Percentiles rank a stretch among this genome's conserved stretches.
Conservation (phyloP, 2,113 vertebrate species). For the Zapus hudsonius region DNA sequence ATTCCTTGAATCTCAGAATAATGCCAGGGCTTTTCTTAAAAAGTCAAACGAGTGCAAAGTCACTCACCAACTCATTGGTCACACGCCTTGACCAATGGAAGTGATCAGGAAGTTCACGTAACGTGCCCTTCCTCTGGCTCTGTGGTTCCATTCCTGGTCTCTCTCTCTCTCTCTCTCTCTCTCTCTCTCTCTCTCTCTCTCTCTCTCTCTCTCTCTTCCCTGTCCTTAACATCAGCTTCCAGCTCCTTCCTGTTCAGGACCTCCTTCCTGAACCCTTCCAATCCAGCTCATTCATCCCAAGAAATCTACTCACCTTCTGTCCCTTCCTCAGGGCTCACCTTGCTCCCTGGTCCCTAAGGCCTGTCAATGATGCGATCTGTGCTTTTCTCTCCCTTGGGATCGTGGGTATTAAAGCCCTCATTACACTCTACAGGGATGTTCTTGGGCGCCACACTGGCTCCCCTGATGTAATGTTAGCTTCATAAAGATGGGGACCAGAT, state of each 20-base stretch:
- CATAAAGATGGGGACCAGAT: neutral
- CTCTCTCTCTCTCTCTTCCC: neutral
- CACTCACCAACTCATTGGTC: neutral
- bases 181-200: neutral
- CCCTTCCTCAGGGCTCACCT: neutral
- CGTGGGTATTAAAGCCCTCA: too few species aligned
- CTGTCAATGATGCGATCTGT: accelerated
- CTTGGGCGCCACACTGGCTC: neutral
- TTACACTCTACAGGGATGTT: too few species aligned
- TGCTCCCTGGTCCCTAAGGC: neutral
- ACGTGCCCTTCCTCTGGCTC: accelerated
- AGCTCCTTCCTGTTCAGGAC: neutral
- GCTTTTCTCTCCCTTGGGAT: too few species aligned
- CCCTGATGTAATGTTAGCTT: neutral
- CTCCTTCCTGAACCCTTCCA: neutral
- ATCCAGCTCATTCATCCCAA: neutral
- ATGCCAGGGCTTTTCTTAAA: neutral
- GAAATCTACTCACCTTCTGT: neutral
- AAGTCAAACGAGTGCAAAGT: neutral
- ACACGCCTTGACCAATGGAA: neutral
- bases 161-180: neutral
- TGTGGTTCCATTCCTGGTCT: neutral
- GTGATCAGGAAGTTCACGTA: accelerated
- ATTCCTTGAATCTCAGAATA: neutral
- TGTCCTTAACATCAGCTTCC: neutral